These are phyloP conservation scores for Onychostoma macrolepis DNA, from an alignment of 2,113 vertebrate species.

Conservation along the genomic window DNA sequence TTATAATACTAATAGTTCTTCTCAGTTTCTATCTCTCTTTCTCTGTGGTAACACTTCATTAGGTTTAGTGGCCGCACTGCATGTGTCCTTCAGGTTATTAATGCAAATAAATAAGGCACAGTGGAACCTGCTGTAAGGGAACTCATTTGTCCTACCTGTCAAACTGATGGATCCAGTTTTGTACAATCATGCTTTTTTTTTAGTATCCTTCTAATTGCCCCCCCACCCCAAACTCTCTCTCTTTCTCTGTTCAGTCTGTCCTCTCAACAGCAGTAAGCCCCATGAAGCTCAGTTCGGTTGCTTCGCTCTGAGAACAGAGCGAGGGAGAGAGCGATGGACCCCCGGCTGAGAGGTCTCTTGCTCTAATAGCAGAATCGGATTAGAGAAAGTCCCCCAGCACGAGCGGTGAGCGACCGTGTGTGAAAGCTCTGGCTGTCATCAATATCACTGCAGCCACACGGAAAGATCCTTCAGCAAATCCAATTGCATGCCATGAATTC, in stretches of 20 bases:
- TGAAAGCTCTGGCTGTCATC: conserved; percentile 75
- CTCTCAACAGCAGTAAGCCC: conserved; percentile 24
- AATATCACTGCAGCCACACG: conserved; percentile 67
- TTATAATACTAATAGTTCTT: neutral
- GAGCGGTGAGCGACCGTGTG: conserved; percentile 61
- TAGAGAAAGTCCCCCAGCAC: conserved; percentile 69
- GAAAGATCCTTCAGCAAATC: conserved; percentile 79
- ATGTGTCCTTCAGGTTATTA: conserved; percentile 75
- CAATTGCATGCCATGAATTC: conserved; percentile 74
- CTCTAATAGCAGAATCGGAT: conserved; percentile 75
- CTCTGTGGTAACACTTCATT: conserved; percentile 56
- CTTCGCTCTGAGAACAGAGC: conserved; percentile 62
- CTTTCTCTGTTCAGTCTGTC: conserved; percentile 30
- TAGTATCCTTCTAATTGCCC: conserved; percentile 75
- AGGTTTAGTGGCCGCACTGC: conserved; percentile 60
- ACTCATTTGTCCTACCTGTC: conserved; percentile 80
- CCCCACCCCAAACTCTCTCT: too few species aligned
- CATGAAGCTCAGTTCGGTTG: conserved; percentile 67
- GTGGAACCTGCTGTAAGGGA: conserved; percentile 66
- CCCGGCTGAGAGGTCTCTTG: conserved; percentile 73
- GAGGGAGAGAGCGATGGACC: conserved; percentile 58
- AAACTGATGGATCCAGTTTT: conserved; percentile 78
- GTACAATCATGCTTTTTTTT: conserved; percentile 74
- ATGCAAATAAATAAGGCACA: conserved; percentile 74
- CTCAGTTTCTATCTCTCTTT: conserved; percentile 17